Evolutionary conservation across 2,113 vertebrate genomes (phyloP).

Genomic region (Gymnogyps californianus): DNA sequence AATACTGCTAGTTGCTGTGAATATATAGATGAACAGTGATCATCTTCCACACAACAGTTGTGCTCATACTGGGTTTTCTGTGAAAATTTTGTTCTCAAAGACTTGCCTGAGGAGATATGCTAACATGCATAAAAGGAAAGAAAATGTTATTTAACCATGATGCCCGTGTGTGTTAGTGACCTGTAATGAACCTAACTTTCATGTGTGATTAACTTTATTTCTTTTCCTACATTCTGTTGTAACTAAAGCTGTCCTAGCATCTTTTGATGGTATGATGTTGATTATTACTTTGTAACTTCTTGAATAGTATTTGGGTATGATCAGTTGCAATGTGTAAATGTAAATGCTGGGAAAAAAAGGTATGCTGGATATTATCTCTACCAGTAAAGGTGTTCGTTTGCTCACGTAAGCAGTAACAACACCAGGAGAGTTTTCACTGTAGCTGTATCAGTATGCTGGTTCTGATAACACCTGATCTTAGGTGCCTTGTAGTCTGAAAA

Average conservation of each 20-base stretch:
- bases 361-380: background rate
- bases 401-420: background rate
- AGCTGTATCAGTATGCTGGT: background rate
- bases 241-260: background rate
- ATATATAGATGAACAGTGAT: background rate
- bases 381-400: background rate
- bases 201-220: background rate
- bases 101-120: background rate
- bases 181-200: background rate
- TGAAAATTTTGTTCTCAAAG: background rate
- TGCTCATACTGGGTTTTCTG: background rate
- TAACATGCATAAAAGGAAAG: background rate
- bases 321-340: background rate
- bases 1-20: background rate
- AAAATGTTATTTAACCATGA: background rate
- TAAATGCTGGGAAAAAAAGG: background rate
- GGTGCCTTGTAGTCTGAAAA: background rate
- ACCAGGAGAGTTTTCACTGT: background rate
- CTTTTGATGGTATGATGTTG: background rate
- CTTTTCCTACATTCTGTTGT: background rate
- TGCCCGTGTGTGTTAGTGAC: background rate
- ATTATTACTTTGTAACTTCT: background rate
- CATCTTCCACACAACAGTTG: background rate
- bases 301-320: background rate
- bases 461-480: background rate